Evolutionary conservation across 1,140 invertebrate species (phyloP), one percentile per base, ranked within the genome.

Genomic region (Octopus bimaculoides): DNA sequence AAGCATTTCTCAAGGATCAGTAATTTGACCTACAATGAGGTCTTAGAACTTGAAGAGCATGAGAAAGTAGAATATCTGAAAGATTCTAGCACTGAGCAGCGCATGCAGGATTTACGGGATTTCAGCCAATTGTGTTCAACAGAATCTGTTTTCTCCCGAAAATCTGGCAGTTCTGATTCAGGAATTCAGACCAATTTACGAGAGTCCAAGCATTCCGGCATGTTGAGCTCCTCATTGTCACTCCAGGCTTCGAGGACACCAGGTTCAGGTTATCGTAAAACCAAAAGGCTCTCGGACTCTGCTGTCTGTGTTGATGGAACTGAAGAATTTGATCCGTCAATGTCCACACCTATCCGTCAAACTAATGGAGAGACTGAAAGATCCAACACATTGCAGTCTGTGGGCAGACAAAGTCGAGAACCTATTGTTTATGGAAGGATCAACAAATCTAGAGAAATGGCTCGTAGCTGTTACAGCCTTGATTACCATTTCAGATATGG

Each of bases 1-100:
- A 71, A 71, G 14, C 66, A 71, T 17, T 71, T 71, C 66, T 71
- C 66, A 6, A 71, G 66, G 14, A 71, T 71, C 8, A 71, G 66
- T 71, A 71, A 71, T 14, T n/a, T 71, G 66, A 71, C 66, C 17
- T 71, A 71, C 66, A 71, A 71, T 20, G 66, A 71, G 7, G 66
- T 71, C 9, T 6, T 71, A 6, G 66, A 71, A 71, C 17, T 71
- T 4, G 66, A 71, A 71, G 66, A 71, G 26, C 17, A 71, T n/a
- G 66, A 71, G 26, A 8, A 71, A 12, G 17, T 14, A 6, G 26
- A 5, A 5, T 41, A 41, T 41, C 66, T 14, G 17, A n/a, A 71
- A 6, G 66, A 71, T 71, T 71, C 26, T 14, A 20, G 66, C 66
- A 71, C 66, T 0, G 14, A 20, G 5, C 7, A 20, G 26, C 66